Percentiles rank a stretch among this genome's conserved stretches.
Conservation (phyloP, 2,113 vertebrate species). For the Rhynchopsitta pachyrhyncha region DNA sequence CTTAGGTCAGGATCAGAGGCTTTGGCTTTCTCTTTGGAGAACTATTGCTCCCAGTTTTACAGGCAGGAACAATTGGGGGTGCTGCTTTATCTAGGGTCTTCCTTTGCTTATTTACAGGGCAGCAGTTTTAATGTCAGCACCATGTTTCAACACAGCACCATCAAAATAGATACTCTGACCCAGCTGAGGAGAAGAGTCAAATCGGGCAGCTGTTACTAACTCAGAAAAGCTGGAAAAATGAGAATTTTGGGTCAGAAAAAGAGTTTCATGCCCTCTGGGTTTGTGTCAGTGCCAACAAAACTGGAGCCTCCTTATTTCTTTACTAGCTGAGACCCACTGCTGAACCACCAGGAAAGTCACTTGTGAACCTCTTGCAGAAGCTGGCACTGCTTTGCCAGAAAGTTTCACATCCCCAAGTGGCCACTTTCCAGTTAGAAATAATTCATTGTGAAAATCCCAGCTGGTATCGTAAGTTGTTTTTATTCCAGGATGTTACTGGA, state of each 20-base stretch:
- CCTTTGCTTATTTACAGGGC: background rate
- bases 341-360: background rate
- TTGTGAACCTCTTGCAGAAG: background rate
- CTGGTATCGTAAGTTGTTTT: background rate
- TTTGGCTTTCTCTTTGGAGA: background rate
- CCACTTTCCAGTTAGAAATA: conserved; percentile 1
- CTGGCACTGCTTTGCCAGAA: background rate
- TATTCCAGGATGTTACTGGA: background rate
- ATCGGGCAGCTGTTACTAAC: background rate
- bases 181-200: background rate
- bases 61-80: background rate
- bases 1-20: conserved; percentile 28
- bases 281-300: background rate
- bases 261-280: background rate
- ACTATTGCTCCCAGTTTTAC: background rate
- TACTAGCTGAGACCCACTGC: background rate
- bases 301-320: background rate
- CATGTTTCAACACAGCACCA: background rate
- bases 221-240: background rate
- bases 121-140: background rate
- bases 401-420: background rate
- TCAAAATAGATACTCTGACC: background rate
- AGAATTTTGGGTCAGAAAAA: background rate
- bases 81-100: background rate
- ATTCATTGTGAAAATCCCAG: background rate